These are phyloP conservation scores for Drosophila lini DNA, from an alignment of 1,140 invertebrate species.

Conservation along the genomic window DNA sequence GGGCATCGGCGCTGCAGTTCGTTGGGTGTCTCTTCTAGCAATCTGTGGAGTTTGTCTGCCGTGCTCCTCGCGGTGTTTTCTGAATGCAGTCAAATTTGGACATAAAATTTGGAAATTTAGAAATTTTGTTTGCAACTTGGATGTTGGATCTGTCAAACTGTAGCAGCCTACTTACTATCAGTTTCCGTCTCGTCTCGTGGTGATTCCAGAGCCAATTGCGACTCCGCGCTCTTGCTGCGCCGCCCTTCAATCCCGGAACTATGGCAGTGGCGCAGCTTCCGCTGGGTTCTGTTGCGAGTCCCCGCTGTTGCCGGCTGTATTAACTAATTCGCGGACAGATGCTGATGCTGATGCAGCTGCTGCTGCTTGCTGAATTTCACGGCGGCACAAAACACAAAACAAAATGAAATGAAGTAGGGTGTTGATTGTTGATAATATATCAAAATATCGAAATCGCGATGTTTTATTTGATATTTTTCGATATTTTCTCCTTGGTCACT, in stretches of 20 bases:
- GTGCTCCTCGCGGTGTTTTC: constrained; percentile 2
- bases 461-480: too few relatives aligned
- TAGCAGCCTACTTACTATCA: constrained; percentile 16
- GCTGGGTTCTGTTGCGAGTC: neutral
- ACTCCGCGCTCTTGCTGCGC: constrained; percentile 21
- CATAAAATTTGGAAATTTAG: neutral
- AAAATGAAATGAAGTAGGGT: neutral
- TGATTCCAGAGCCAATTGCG: constrained; percentile 3
- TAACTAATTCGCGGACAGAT: constrained; percentile 15
- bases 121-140: neutral
- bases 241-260: constrained; percentile 37
- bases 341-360: neutral
- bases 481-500: too few relatives aligned
- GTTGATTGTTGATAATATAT: too few relatives aligned
- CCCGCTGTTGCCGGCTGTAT: constrained; percentile 4
- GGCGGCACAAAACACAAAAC: neutral
- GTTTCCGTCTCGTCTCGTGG: neutral
- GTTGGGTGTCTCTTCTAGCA: neutral
- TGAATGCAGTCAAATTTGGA: neutral
- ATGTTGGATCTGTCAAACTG: neutral
- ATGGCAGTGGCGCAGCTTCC: constrained; percentile 37
- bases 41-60: neutral
- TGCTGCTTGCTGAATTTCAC: neutral
- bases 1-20: constrained; percentile 9
- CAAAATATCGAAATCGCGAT: too few relatives aligned